Evolutionary conservation across 53 echinoderm and acorn worm genomes (phyloP).

Genomic region (Actinopyga echinites): DNA sequence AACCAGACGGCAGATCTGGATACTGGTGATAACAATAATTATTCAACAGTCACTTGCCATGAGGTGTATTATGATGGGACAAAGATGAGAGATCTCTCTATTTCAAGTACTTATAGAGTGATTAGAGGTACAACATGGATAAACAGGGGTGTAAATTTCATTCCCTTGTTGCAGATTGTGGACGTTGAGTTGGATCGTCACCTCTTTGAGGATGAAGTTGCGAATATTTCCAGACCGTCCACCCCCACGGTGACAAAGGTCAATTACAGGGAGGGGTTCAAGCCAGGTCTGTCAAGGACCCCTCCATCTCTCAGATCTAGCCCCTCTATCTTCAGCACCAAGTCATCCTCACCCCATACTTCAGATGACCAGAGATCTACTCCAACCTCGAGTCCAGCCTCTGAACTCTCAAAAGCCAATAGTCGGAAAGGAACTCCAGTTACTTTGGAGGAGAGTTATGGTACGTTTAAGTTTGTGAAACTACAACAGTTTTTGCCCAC

Average conservation of each 20-base stretch:
- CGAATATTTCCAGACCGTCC: constrained; percentile 77
- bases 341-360: constrained; percentile 46
- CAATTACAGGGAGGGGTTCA: constrained; percentile 94
- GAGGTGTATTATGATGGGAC: no score
- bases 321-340: constrained; percentile 23
- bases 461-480: neutral
- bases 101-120: no score
- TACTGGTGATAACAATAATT: no score
- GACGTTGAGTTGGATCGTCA: constrained; percentile 96
- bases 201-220: constrained; percentile 76
- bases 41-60: no score
- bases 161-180: constrained; percentile 92
- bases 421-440: constrained; percentile 12
- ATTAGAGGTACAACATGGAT: no score
- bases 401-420: constrained; percentile 5
- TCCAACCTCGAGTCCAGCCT: constrained; percentile 41
- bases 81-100: no score
- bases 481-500: no score
- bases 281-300: constrained; percentile 66
- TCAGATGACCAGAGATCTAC: constrained; percentile 59
- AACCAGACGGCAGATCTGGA: no score
- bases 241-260: constrained; percentile 93
- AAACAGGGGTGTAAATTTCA: no score
- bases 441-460: constrained; percentile 19
- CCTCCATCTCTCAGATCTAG: constrained; percentile 53